Evolutionary conservation across 2,797 vertebrate species (phyloP).

Genomic region (Steatocranus sp.): DNA sequence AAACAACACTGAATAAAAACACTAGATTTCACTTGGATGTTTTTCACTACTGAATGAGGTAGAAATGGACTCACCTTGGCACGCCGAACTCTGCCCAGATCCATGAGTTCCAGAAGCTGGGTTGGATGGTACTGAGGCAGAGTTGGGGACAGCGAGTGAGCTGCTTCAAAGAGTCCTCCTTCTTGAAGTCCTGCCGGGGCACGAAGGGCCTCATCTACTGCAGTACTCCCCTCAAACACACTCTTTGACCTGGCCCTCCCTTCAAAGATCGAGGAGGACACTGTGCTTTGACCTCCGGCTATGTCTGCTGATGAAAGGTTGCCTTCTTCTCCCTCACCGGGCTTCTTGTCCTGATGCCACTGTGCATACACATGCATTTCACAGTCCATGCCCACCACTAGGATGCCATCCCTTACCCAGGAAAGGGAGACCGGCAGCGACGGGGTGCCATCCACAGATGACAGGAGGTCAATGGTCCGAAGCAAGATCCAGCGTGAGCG

Average conservation of each 20-base stretch:
- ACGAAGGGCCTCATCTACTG: constrained; percentile 87
- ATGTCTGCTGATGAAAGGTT: constrained; percentile 73
- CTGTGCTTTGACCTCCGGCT: constrained; percentile 51
- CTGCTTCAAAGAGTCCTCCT: constrained; percentile 95
- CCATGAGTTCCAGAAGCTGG: constrained; percentile 95
- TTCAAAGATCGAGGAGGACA: constrained; percentile 53
- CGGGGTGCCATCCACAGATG: constrained; percentile 94
- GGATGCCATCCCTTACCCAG: constrained; percentile 96
- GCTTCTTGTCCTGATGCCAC: constrained; percentile 90
- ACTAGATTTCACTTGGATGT: not conserved
- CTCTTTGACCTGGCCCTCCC: constrained; percentile 82
- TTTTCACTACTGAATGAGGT: not conserved
- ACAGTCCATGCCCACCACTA: constrained; percentile 98
- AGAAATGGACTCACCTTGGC: constrained; percentile 77
- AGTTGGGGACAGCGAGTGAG: constrained; percentile 93
- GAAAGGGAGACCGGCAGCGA: constrained; percentile 95
- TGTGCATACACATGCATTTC: constrained; percentile 99
- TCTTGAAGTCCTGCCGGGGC: constrained; percentile 91
- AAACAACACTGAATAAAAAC: not conserved
- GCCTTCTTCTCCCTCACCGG: constrained; percentile 75
- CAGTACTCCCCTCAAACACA: constrained; percentile 81
- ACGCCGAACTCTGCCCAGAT: constrained; percentile 92
- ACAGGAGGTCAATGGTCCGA: constrained; percentile 88
- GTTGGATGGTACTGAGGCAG: constrained; percentile 98
- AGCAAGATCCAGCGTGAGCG: constrained; percentile 95